Conservation (phyloP, 2,113 vertebrate genomes). For the Peromyscus polionotus region DNA sequence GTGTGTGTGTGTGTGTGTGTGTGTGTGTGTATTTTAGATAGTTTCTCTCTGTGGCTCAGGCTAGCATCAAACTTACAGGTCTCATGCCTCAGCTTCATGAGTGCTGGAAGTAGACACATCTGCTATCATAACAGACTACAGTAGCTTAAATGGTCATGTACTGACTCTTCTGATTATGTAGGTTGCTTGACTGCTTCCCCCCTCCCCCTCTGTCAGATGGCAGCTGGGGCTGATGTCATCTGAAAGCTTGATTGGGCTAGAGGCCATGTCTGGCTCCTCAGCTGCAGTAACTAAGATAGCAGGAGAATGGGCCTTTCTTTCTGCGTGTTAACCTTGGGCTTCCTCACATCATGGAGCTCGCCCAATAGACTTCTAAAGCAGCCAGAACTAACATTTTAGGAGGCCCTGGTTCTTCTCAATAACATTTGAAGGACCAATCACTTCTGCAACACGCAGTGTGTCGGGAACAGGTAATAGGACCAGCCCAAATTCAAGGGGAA, state of each 20-base stretch:
- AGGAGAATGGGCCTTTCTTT: neutral
- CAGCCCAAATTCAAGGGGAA: neutral
- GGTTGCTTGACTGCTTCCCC: neutral
- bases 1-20: neutral
- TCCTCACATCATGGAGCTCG: neutral
- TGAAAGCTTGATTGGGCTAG: neutral
- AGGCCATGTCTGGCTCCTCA: neutral
- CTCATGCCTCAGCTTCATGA: neutral
- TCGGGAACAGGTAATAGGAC: neutral
- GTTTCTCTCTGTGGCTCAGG: neutral
- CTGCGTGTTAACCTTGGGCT: neutral
- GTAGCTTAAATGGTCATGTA: neutral
- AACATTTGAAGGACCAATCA: neutral
- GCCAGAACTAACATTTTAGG: neutral
- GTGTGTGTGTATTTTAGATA: neutral
- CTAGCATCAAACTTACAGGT: neutral
- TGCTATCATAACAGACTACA: neutral
- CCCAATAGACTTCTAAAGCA: neutral
- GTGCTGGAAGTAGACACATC: neutral
- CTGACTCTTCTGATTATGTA: neutral
- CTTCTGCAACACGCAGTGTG: neutral
- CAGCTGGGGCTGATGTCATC: neutral
- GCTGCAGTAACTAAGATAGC: neutral
- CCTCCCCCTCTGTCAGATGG: neutral
- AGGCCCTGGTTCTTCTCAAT: neutral